Base-by-base conservation (phyloP, 2,113 vertebrate species). In the Tragelaphus strepsiceros region DNA sequence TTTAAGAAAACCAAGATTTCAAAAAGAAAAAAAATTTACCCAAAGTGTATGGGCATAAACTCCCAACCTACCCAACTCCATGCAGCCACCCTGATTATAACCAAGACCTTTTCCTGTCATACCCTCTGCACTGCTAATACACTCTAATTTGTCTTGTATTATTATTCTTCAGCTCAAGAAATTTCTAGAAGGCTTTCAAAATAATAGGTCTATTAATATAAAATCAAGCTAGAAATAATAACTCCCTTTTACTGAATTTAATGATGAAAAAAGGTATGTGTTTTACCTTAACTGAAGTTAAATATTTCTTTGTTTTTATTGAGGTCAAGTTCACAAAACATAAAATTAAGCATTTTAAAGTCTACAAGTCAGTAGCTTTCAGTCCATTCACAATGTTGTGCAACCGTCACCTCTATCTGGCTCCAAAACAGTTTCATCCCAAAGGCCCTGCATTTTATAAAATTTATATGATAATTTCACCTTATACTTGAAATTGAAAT, bases 121-220 rank as follows among this genome's bases (percentile, higher is more conserved):
- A 53, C 17, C 9, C 28, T 49, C 67, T 32, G 58, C n/a, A 43
- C 43, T 49, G 43, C 13, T 49, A 32, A 80, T 51, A 39, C 39
- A 58, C 26, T 81, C 83, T 81, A 28, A 19, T 56, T 94, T 87
- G 35, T 94, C 35, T 51, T 54, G 6, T 43, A 35, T 15, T 84
- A 80, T 56, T 61, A 83, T 83, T 90, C 56, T 90, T 43, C 17
- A 96, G 58, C 85, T 89, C 62, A 67, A 54, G 80, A 80, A n/a
- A 26, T 11, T 92, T 90, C 77, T 82, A 88, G n/a, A 90, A 32
- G 81, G 22, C 80, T 96, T 85, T 89, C 64, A 91, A 67, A 96
- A 67, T 61, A 90, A 91, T 59, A 88, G 5, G 21, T 77, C 74
- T 88, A 58, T 59, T 74, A 91, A 94, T 86, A 93, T 88, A 88